Conservation (phyloP, 2,113 vertebrate genomes). For the Xiphorhynchus elegans region DNA sequence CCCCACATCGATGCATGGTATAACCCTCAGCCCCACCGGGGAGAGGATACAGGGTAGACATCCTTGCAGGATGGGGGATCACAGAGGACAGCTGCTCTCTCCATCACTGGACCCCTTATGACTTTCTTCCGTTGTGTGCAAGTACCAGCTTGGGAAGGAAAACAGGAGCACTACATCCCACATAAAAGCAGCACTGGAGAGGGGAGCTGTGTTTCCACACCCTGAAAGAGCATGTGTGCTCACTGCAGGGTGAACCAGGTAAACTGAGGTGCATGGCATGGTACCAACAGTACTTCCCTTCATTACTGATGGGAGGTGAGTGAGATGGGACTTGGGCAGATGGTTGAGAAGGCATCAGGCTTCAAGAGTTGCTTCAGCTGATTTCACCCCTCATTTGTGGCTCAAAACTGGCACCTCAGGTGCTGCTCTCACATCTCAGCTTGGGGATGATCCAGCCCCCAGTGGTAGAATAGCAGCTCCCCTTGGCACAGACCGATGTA, state of each 20-base stretch:
- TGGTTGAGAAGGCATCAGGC: not conserved
- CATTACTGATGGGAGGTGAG: rapidly evolving
- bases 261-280: rapidly evolving
- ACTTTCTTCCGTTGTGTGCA: not conserved
- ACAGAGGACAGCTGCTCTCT: not conserved
- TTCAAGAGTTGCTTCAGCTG: not conserved
- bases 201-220: not conserved
- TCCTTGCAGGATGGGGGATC: not conserved
- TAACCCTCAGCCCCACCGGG: not conserved
- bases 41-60: not conserved
- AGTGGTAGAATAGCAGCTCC: not conserved
- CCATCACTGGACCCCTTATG: rapidly evolving
- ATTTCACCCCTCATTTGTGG: rapidly evolving
- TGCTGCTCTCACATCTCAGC: not conserved
- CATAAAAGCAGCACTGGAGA: not conserved
- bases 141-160: rapidly evolving
- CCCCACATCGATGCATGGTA: not conserved
- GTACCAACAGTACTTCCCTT: not conserved
- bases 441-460: not conserved
- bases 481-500: not conserved
- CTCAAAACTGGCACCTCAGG: not conserved
- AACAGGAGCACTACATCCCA: not conserved
- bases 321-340: not conserved
- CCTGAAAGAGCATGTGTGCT: not conserved
- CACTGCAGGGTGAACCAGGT: rapidly evolving